Percentiles rank a stretch among this genome's conserved stretches.
Conservation (phyloP, 2,888 invertebrate species). For the Leptopilina syphax region DNA sequence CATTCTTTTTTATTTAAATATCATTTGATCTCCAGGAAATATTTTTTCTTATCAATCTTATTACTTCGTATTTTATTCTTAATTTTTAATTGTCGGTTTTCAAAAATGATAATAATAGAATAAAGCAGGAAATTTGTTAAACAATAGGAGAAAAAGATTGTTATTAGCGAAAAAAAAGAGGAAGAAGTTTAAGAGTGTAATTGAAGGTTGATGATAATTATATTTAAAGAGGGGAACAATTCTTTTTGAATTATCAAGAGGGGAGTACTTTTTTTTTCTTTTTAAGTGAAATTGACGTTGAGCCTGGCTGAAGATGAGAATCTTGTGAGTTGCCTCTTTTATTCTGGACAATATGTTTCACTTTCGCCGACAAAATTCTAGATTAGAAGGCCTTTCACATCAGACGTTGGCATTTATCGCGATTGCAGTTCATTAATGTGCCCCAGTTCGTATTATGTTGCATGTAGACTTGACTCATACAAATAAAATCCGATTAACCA, state of each 20-base stretch:
- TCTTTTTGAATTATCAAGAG: not conserved
- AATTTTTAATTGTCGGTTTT: not conserved
- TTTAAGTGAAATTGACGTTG: conserved; percentile 28
- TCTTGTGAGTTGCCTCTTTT: conserved; percentile 39
- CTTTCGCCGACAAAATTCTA: conserved; percentile 39
- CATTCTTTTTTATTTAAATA: not conserved
- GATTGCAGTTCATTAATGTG: conserved; percentile 42
- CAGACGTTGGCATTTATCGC: conserved; percentile 32
- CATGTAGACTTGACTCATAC: conserved; percentile 6
- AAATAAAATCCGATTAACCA: conserved; percentile 23
- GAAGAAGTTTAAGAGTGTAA: not conserved
- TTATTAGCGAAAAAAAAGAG: not conserved
- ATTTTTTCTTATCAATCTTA: no score
- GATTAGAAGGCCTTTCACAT: not conserved
- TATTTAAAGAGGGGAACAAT: conserved; percentile 4
- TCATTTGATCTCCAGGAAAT: no score
- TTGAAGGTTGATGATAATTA: conserved; percentile 6
- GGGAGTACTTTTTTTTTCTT: not conserved
- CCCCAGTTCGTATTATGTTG: conserved; percentile 45
- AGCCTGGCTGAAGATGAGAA: conserved; percentile 14
- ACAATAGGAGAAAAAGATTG: not conserved
- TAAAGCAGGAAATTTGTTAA: not conserved
- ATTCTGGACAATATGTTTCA: conserved; percentile 28
- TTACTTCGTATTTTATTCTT: not conserved
- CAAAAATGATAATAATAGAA: no score